phyloP scores from a whole-genome alignment of 2,888 invertebrate species.

The Drosophila meridiana region DNA sequence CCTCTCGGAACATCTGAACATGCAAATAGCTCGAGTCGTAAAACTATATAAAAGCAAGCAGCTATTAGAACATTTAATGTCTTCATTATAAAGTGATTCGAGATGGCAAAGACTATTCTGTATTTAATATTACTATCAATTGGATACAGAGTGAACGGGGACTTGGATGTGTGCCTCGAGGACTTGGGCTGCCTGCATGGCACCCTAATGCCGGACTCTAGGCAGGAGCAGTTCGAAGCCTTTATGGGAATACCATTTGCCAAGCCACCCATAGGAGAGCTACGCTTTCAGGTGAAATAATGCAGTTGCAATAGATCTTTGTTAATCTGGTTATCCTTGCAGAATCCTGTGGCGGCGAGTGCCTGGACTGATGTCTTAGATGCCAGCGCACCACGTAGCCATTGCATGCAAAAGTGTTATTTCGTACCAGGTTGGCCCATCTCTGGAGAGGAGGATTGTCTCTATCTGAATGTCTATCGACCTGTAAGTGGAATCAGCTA shows the following conservation, averaged over 20 bases:
- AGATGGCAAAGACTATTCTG: conserved; percentile 18
- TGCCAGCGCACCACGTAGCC: conserved; percentile 80
- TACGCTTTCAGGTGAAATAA: conserved; percentile 78
- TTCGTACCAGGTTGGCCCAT: conserved; percentile 66
- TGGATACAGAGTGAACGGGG: conserved; percentile 13
- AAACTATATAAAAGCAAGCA: conserved; percentile 23
- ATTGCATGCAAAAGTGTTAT: conserved; percentile 86
- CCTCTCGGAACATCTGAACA: neutral
- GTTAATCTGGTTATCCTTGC: neutral
- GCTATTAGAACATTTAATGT: neutral
- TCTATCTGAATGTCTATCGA: conserved; percentile 86
- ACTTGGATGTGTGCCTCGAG: conserved; percentile 70
- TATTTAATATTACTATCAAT: neutral
- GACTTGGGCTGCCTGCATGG: conserved; percentile 78
- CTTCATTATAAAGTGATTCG: neutral
- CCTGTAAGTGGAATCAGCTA: conserved; percentile 63
- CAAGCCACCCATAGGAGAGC: conserved; percentile 79
- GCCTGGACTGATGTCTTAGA: conserved; percentile 71
- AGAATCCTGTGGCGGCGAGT: conserved; percentile 78
- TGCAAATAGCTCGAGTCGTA: conserved; percentile 9
- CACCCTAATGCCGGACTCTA: conserved; percentile 68
- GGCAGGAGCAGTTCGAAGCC: conserved; percentile 77
- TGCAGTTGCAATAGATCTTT: no score
- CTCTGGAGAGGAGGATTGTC: conserved; percentile 86
- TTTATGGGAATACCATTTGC: conserved; percentile 84